phyloP scores from a whole-genome alignment of 2,113 vertebrate genomes.

The Bombycilla garrulus region DNA sequence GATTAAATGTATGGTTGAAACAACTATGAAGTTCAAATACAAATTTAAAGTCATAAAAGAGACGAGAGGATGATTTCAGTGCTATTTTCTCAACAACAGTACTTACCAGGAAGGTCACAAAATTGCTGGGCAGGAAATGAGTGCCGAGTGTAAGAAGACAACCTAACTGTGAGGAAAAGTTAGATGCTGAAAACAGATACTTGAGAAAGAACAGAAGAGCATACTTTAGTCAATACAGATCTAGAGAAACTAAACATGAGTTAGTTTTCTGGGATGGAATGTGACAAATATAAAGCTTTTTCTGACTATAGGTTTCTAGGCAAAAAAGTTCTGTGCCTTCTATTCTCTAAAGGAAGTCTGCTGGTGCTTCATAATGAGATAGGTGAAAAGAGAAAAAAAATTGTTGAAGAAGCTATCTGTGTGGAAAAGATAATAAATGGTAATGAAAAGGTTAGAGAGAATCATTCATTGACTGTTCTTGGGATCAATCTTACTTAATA shows the following conservation, averaged over 20 bases:
- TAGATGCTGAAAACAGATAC: neutral
- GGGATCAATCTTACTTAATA: neutral
- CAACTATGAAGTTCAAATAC: neutral
- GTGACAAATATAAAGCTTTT: neutral
- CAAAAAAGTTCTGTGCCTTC: neutral
- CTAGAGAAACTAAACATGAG: neutral
- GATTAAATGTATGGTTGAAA: neutral
- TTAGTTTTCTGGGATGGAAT: neutral
- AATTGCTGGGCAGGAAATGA: neutral
- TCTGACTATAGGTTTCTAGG: neutral
- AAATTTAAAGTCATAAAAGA: neutral
- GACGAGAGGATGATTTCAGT: neutral
- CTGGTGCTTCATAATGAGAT: neutral
- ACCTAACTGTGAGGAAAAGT: neutral
- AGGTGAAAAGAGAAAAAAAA: neutral
- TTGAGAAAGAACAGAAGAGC: neutral
- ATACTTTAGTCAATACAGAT: neutral
- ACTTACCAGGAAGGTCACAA: neutral
- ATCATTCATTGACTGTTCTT: neutral
- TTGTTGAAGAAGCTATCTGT: neutral
- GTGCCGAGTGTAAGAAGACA: neutral
- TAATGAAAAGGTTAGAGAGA: neutral
- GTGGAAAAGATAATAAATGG: neutral
- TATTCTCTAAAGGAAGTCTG: neutral
- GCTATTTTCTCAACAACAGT: neutral